phyloP scores from a whole-genome alignment of 1,140 invertebrate genomes.

The Limonius californicus region DNA sequence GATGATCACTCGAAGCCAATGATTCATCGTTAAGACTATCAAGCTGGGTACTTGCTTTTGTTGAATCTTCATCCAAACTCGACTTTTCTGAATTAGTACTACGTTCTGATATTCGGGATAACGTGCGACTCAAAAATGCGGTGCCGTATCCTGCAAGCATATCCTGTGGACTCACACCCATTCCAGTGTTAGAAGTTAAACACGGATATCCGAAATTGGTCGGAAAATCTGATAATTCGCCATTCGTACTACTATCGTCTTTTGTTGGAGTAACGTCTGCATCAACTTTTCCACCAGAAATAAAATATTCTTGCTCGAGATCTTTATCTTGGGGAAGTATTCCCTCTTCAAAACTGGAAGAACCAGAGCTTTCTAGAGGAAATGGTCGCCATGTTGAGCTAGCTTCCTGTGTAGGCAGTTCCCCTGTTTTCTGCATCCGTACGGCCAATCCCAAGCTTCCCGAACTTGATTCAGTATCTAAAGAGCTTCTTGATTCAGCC shows the following conservation, averaged over 20 bases:
- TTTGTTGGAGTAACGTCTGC: constrained; percentile 46
- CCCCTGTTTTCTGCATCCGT: constrained; percentile 55
- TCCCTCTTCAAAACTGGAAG: constrained; percentile 76
- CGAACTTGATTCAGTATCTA: constrained; percentile 70
- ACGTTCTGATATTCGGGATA: constrained; percentile 81
- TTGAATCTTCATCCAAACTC: constrained; percentile 78
- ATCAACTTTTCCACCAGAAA: constrained; percentile 44
- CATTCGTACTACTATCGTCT: constrained; percentile 63
- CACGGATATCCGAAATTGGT: constrained; percentile 66
- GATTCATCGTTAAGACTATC: constrained; percentile 81
- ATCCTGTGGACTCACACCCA: constrained; percentile 51
- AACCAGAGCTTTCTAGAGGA: constrained; percentile 70
- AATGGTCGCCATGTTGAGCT: constrained; percentile 78
- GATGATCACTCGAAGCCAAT: constrained; percentile 74
- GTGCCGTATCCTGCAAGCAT: constrained; percentile 63
- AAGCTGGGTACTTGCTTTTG: constrained; percentile 71
- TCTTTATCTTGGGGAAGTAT: constrained; percentile 73
- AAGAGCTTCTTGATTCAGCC: constrained; percentile 62
- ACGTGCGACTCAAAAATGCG: constrained; percentile 70
- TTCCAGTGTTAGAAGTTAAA: constrained; percentile 51
- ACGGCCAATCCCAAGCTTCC: constrained; percentile 61
- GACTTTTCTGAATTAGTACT: constrained; percentile 82
- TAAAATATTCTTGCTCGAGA: constrained; percentile 49
- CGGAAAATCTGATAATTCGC: constrained; percentile 70
- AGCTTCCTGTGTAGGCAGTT: constrained; percentile 54